Conservation (phyloP, 53 echinoderm and acorn worm genomes). For the Echinometra lucunter region DNA sequence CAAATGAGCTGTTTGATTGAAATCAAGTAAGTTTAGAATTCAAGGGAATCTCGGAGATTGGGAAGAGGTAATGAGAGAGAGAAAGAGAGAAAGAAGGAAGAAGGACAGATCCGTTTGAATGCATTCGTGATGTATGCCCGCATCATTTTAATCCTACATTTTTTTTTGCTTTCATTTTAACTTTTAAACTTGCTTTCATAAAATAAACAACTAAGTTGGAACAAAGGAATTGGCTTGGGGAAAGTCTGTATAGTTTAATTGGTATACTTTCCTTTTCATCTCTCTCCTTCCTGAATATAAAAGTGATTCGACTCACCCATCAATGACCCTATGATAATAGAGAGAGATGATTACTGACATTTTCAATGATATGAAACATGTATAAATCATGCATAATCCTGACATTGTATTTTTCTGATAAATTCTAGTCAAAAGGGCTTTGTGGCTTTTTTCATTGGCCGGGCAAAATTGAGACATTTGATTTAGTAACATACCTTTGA, state of each 20-base stretch:
- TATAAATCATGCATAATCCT: neutral
- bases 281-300: neutral
- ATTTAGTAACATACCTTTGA: neutral
- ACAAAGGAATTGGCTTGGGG: too few species aligned
- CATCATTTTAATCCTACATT: too few species aligned
- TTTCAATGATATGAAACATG: neutral
- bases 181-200: too few species aligned
- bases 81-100: too few species aligned
- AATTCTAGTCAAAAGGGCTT: neutral
- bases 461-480: neutral
- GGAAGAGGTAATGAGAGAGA: too few species aligned
- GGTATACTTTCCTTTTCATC: neutral
- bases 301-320: neutral
- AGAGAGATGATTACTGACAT: neutral
- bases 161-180: too few species aligned
- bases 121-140: too few species aligned
- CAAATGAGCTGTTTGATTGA: neutral
- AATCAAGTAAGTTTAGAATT: neutral
- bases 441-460: neutral
- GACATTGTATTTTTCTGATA: neutral
- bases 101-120: too few species aligned
- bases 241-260: too few species aligned
- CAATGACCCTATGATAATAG: neutral
- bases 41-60: too few species aligned
- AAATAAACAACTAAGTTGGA: too few species aligned